Conservation (phyloP, 2,113 vertebrate genomes). For the Phylloscopus trochiloides region DNA sequence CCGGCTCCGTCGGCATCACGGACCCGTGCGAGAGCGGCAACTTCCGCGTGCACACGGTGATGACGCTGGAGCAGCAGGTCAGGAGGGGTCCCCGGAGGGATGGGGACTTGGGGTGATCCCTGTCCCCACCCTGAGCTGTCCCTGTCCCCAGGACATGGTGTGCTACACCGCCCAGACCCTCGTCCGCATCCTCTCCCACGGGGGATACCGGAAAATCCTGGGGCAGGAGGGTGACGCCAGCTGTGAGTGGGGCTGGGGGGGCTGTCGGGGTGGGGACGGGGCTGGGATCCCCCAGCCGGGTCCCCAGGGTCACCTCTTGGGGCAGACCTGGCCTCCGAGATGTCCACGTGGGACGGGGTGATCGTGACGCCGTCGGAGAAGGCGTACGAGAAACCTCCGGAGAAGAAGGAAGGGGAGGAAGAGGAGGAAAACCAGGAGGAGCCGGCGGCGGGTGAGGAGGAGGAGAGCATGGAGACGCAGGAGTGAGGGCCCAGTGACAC, state of each 20-base stretch:
- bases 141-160: slow-evolving; percentile 84
- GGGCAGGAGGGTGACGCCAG: slow-evolving; percentile 95
- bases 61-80: slow-evolving; percentile 98
- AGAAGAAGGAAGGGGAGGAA: slow-evolving; percentile 95
- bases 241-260: slow-evolving; percentile 77
- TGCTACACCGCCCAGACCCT: slow-evolving; percentile 96
- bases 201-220: slow-evolving; percentile 93
- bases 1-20: slow-evolving; percentile 93
- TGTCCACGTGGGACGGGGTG: slow-evolving; percentile 97
- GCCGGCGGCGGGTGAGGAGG: slow-evolving; percentile 83
- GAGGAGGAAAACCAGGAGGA: slow-evolving; percentile 89
- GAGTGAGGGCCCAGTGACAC: slow-evolving; percentile 72
- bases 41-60: slow-evolving; percentile 95
- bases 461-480: slow-evolving; percentile 93
- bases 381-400: slow-evolving; percentile 93
- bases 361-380: slow-evolving; percentile 97
- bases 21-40: slow-evolving; percentile 97
- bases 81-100: accelerated
- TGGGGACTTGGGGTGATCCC: accelerated
- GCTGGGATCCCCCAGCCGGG: accelerated
- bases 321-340: slow-evolving; percentile 88
- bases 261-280: accelerated
- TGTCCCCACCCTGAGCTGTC: accelerated
- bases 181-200: slow-evolving; percentile 92
- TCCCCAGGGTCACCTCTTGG: neutral